Evolutionary conservation across 2,797 vertebrate species (phyloP).

Genomic region (Clarias pachynema): DNA sequence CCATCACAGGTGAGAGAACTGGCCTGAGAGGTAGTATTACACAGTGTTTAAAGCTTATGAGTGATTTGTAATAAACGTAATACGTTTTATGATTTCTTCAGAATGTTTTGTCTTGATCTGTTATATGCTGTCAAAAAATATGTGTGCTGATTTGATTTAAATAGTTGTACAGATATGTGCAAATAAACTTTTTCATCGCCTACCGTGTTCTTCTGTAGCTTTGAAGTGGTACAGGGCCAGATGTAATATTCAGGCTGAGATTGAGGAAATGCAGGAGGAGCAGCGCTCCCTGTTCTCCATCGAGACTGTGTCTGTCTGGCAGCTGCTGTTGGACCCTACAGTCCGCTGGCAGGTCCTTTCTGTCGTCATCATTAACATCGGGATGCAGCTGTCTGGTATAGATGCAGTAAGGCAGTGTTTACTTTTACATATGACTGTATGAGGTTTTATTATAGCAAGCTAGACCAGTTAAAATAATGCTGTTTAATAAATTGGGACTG

Average conservation of each 20-base stretch:
- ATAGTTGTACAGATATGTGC: not conserved
- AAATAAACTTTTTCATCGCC: not conserved
- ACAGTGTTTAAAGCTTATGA: not conserved
- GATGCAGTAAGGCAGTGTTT: conserved; percentile 81
- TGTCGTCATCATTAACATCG: conserved; percentile 84
- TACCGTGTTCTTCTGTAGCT: conserved; percentile 68
- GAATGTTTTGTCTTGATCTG: not conserved
- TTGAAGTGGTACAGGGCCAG: conserved; percentile 81
- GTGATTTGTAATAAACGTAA: not conserved
- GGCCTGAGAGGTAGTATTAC: not conserved
- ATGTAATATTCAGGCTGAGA: conserved; percentile 79
- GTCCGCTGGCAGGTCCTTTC: conserved; percentile 86
- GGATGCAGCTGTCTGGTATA: conserved; percentile 92
- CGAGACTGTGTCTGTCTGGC: conserved; percentile 77
- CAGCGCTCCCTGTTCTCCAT: conserved; percentile 79
- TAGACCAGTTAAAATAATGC: not conserved
- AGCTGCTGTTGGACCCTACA: conserved; percentile 73
- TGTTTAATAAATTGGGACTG: not conserved
- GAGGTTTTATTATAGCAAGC: not conserved
- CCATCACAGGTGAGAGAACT: conserved; percentile 79
- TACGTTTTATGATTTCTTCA: not conserved
- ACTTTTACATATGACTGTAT: conserved; percentile 29
- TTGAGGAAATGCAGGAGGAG: conserved; percentile 89
- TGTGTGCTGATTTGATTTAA: not conserved
- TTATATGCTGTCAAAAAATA: not conserved